These are phyloP conservation scores for Salvelinus alpinus DNA, from an alignment of 2,113 vertebrate genomes.

Conservation along the genomic window DNA sequence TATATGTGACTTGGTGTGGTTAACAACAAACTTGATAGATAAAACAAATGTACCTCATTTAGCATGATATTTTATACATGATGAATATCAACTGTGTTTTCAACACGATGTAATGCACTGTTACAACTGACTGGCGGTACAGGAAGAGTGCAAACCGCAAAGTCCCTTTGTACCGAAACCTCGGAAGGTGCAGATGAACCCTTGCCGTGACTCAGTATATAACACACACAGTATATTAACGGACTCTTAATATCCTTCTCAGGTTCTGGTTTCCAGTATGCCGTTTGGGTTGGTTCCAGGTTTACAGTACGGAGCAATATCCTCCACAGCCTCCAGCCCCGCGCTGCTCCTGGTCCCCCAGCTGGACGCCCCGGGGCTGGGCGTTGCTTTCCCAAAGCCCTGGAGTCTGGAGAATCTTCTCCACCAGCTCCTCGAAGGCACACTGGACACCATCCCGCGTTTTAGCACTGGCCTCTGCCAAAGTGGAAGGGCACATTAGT, in stretches of 20 bases:
- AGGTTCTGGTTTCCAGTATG: conserved; percentile 37
- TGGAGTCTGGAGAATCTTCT: conserved; percentile 96
- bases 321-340: conserved; percentile 80
- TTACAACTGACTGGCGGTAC: no score
- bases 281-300: conserved; percentile 28
- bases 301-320: conserved; percentile 90
- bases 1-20: no score
- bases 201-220: background rate
- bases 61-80: no score
- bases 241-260: background rate
- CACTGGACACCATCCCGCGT: conserved; percentile 94
- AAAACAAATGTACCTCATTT: no score
- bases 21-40: no score
- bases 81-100: no score
- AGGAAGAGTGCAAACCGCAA: no score
- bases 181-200: background rate
- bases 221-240: conserved; percentile 12
- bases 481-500: conserved; percentile 66
- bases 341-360: conserved; percentile 77
- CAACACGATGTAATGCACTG: no score
- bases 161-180: no score
- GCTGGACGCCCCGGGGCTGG: conserved; percentile 82
- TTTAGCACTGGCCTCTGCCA: conserved; percentile 79
- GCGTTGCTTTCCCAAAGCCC: conserved; percentile 93
- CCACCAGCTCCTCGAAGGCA: conserved; percentile 96